phyloP scores from a whole-genome alignment of 2,113 vertebrate species.

The Pomatorhinus ruficollis region DNA sequence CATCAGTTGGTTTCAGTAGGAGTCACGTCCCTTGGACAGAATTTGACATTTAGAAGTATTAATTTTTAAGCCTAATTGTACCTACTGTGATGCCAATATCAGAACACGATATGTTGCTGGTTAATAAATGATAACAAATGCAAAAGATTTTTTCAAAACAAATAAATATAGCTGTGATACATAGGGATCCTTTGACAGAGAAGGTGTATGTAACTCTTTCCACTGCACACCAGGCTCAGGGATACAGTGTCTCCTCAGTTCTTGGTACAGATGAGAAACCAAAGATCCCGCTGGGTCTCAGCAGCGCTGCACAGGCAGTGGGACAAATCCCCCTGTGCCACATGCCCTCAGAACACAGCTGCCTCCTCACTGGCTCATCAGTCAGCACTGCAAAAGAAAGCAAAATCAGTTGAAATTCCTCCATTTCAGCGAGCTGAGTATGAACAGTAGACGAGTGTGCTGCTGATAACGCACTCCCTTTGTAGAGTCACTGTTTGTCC shows the following conservation, averaged over 20 bases:
- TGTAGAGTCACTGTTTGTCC: not conserved
- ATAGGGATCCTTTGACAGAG: not conserved
- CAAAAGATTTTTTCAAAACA: not conserved
- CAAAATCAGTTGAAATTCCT: slow-evolving; percentile 23
- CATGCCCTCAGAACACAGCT: not conserved
- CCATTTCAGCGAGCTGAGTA: not conserved
- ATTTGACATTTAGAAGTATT: not conserved
- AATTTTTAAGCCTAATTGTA: not conserved
- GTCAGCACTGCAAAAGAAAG: not conserved
- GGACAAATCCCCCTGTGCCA: not conserved
- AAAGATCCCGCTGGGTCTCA: not conserved
- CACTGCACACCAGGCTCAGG: not conserved
- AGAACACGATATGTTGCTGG: not conserved
- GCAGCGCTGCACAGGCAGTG: not conserved
- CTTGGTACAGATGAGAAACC: not conserved
- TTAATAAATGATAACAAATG: not conserved
- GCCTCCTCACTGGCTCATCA: not conserved
- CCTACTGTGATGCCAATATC: not conserved
- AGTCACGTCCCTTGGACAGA: not conserved
- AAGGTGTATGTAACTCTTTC: not conserved
- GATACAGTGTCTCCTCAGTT: not conserved
- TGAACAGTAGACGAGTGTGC: not conserved
- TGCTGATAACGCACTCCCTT: not conserved
- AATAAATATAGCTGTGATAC: not conserved
- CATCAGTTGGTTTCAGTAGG: not conserved